phyloP scores from a whole-genome alignment of 2,888 invertebrate species.

The Cylindroiulus punctatus region DNA sequence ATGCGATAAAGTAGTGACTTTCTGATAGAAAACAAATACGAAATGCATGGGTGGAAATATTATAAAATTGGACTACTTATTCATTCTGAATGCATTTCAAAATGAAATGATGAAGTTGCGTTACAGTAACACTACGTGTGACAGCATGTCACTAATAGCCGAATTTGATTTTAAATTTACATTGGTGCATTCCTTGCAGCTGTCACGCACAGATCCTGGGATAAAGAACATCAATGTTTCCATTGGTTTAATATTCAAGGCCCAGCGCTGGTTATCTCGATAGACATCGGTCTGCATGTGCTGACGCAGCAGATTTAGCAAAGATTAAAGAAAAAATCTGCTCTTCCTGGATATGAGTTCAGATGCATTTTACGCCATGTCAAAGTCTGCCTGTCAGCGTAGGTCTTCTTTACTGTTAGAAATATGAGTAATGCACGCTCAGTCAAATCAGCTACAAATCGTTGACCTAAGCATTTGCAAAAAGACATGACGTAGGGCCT shows the following conservation, averaged over 20 bases:
- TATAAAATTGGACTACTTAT: no score
- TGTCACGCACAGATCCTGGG: background rate
- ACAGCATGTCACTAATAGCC: background rate
- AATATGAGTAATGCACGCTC: background rate
- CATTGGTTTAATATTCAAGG: background rate
- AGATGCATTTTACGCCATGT: background rate
- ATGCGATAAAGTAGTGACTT: no score
- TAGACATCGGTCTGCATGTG: background rate
- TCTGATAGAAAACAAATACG: no score
- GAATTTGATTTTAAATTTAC: background rate
- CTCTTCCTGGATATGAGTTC: background rate
- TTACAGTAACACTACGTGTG: no score
- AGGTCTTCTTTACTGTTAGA: background rate
- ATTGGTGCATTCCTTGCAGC: background rate
- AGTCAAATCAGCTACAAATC: background rate
- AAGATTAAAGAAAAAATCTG: background rate
- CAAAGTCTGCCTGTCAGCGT: slow-evolving; percentile 5
- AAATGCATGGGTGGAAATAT: no score
- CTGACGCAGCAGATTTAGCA: background rate
- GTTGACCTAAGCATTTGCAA: slow-evolving; percentile 12
- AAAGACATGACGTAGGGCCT: background rate
- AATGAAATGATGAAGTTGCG: no score
- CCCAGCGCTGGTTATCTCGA: background rate
- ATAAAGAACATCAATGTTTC: background rate
- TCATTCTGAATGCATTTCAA: no score